These are phyloP conservation scores for Mico argentatus DNA, from an alignment of 2,797 vertebrate species.

Conservation along the genomic window DNA sequence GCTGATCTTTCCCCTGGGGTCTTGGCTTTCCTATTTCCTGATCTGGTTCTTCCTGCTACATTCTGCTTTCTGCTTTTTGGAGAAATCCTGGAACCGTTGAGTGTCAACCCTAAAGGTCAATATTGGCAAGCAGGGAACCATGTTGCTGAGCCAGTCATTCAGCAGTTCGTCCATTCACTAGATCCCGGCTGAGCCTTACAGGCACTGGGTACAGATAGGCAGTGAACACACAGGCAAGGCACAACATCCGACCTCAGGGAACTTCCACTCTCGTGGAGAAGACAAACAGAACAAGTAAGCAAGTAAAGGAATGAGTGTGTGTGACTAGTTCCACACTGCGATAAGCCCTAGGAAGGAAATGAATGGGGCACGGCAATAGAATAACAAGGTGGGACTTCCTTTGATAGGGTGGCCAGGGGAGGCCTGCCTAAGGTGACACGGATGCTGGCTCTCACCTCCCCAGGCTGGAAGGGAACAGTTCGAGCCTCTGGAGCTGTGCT, in stretches of 20 bases:
- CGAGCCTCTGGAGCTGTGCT: neutral
- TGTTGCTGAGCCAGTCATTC: neutral
- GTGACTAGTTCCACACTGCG: neutral
- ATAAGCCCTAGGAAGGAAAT: slow-evolving; percentile 49
- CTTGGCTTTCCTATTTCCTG: neutral
- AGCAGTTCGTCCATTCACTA: neutral
- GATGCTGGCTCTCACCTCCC: neutral
- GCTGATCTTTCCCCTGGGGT: neutral
- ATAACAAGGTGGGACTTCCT: slow-evolving; percentile 51
- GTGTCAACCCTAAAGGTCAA: neutral
- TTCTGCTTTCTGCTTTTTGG: neutral
- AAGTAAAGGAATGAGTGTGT: slow-evolving; percentile 42
- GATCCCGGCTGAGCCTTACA: neutral
- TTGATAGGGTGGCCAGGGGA: neutral
- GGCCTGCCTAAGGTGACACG: neutral
- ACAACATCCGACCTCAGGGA: slow-evolving; percentile 12
- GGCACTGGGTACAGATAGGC: neutral
- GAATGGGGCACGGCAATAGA: neutral
- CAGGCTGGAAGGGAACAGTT: neutral
- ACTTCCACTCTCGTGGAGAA: slow-evolving; percentile 43
- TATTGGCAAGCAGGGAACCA: neutral
- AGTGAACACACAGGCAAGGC: neutral
- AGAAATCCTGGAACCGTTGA: neutral
- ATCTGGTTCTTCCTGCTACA: neutral
- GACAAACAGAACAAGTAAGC: neutral